Conservation (phyloP, 92 coral and sea anemone genomes). For the Porites divaricata region DNA sequence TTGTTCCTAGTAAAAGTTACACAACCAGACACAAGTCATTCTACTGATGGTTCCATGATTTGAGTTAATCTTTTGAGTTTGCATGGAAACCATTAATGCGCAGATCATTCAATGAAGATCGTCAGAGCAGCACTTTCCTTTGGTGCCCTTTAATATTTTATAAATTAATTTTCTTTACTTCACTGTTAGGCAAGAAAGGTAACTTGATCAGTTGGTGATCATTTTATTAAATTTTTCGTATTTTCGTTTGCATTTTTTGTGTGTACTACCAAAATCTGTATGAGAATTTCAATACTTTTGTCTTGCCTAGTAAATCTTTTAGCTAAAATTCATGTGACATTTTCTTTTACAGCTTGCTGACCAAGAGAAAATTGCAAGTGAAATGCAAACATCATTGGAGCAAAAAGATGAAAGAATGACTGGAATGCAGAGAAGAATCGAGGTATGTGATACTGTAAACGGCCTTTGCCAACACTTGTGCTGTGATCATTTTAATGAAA, state of each 20-base stretch:
- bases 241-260: not conserved
- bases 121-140: too few relatives aligned
- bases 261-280: too few relatives aligned
- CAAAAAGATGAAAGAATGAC: conserved; percentile 78
- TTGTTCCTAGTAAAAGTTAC: too few relatives aligned
- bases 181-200: not conserved
- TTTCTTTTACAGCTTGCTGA: conserved; percentile 56
- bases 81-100: too few relatives aligned
- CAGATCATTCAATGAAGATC: too few relatives aligned
- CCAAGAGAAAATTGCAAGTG: conserved; percentile 54
- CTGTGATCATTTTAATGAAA: too few relatives aligned
- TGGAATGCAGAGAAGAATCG: conserved; percentile 77
- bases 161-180: too few relatives aligned
- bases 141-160: too few relatives aligned
- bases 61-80: too few relatives aligned
- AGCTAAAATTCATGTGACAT: not conserved
- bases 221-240: not conserved
- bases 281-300: not conserved
- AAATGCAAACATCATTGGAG: conserved; percentile 71
- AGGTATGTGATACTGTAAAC: conserved; percentile 46
- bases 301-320: not conserved
- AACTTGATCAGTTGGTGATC: not conserved
- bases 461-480: too few relatives aligned
- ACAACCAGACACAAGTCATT: too few relatives aligned
- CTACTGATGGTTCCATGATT: too few relatives aligned